Evolutionary conservation across 2,888 invertebrate genomes (phyloP), one percentile per base, ranked within the genome.

Genomic region (Lampropteryx suffumata): DNA sequence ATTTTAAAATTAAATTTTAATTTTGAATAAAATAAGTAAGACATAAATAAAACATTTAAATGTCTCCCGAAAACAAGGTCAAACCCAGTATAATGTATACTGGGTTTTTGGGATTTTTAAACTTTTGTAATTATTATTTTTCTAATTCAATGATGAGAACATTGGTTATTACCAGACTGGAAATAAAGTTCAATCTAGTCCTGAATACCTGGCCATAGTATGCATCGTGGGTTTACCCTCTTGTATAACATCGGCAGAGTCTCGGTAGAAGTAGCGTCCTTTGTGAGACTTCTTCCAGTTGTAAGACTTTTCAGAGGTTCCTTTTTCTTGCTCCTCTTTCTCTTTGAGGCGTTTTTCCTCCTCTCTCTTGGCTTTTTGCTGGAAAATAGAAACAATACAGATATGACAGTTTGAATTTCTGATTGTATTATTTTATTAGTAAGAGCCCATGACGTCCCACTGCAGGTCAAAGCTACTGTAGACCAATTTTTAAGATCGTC

Each of bases 231-330:
- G 93, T 85, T 95, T 94, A 55, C 96, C 95, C 91, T 97, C 95
- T 86, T 97, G 96, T 67, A 98, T 93, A 45, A 98, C 96, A 76
- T 98, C 97, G 61, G 97, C 97, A 0, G 96, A 94, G 58, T 95
- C 96, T 62, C 94, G 92, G 80, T 97, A 97, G 76, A 94, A 93
- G 81, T 97, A 97, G 13, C 95, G 93, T 0, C 94, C 93, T 69
- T 94, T 94, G 67, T 93, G 93, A 0, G 91, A 92, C 55, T 93
- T 93, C 59, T 92, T 92, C 96, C 96, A 96, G 70, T 95, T 93
- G 59, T 94, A 93, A 0, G 91, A 76, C 74, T 94, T 94, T 44
- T 92, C 91, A 57, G 72, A 62, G 0, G 66, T 53, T 0, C 61
- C 78, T 33, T 92, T 93, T 29, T 89, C 90, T 65, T 90, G 92